Percentiles rank a stretch among this genome's conserved stretches.
Evolutionary conservation across 2,113 vertebrate species (phyloP).

Genomic region (Sisor rabdophorus): DNA sequence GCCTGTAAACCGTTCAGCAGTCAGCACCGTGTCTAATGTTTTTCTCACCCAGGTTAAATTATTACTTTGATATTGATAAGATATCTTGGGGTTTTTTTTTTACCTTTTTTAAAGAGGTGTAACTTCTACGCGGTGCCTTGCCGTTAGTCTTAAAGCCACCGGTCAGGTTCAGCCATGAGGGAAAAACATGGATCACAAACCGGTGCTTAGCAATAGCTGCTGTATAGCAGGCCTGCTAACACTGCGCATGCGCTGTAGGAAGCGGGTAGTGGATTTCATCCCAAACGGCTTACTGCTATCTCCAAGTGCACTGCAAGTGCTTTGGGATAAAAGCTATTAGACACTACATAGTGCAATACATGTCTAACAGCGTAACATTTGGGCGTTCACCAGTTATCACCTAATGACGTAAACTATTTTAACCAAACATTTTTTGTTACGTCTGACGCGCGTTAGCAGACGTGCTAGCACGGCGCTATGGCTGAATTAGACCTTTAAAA

Average conservation of each 20-base stretch:
- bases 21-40: no score
- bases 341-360: background rate
- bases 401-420: no score
- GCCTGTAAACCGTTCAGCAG: no score
- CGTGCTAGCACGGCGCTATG: background rate
- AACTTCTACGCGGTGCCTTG: background rate
- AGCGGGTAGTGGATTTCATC: background rate
- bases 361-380: background rate
- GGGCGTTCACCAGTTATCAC: background rate
- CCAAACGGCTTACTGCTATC: background rate
- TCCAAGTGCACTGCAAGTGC: background rate
- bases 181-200: background rate
- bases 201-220: background rate
- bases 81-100: no score
- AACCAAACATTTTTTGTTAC: no score
- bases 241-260: slow-evolving; percentile 14
- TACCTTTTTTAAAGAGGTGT: background rate
- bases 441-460: background rate
- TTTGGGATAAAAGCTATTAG: background rate
- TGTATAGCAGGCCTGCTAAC: background rate
- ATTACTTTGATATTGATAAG: no score
- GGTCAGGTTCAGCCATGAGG: background rate
- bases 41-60: no score
- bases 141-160: background rate
- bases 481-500: background rate